phyloP scores from a whole-genome alignment of 2,888 invertebrate species.

The Andrena bucephala region DNA sequence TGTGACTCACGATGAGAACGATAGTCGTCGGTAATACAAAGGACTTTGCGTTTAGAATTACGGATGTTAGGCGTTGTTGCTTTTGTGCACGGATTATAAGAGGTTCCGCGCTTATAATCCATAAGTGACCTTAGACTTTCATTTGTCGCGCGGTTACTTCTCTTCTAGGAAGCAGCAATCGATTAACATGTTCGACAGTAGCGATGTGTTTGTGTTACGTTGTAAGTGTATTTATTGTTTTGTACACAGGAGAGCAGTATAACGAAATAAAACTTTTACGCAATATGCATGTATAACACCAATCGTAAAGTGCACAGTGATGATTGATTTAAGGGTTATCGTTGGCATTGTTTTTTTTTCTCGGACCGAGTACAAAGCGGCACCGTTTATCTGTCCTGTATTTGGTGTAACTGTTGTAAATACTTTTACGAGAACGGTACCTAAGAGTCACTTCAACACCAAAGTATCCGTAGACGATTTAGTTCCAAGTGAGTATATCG shows the following conservation, averaged over 20 bases:
- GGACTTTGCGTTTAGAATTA: conserved; percentile 11
- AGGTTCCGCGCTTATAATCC: conserved; percentile 3
- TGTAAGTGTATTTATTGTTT: conserved; percentile 59
- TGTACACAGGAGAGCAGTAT: conserved; percentile 52
- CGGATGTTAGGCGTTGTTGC: conserved; percentile 23
- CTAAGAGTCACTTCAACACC: conserved; percentile 43
- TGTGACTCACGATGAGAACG: conserved; percentile 30
- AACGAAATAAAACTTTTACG: conserved; percentile 51
- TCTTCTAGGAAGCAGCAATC: conserved; percentile 14
- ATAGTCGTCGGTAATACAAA: background rate
- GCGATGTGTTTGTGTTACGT: conserved; percentile 49
- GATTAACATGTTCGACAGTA: conserved; percentile 29
- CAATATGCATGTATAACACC: conserved; percentile 46
- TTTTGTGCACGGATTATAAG: conserved; percentile 27
- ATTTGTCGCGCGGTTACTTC: conserved; percentile 31
- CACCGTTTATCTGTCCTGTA: conserved; percentile 15
- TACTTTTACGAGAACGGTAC: conserved; percentile 31
- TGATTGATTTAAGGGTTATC: conserved; percentile 47
- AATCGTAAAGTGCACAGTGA: conserved; percentile 38
- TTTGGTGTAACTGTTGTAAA: conserved; percentile 40
- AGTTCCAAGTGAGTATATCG: conserved; percentile 20
- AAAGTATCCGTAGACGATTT: conserved; percentile 43
- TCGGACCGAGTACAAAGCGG: conserved; percentile 17
- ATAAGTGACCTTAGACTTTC: conserved; percentile 31
- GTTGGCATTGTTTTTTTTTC: conserved; percentile 42